Percentiles rank a stretch among this genome's conserved stretches.
phyloP scores from a whole-genome alignment of 2,113 vertebrate species.

The Seriola aureovittata region DNA sequence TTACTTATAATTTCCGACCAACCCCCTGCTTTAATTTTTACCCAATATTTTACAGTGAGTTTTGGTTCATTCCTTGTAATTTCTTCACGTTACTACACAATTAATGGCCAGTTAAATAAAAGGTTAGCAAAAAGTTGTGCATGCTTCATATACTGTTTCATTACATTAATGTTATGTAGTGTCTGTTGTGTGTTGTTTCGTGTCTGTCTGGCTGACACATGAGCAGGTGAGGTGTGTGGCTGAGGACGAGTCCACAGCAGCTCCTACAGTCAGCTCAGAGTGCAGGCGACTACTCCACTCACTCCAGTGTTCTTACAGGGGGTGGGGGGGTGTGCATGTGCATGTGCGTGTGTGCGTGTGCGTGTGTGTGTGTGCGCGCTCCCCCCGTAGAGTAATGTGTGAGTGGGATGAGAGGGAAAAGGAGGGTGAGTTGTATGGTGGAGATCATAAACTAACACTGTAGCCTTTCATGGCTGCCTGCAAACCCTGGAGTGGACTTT shows the following conservation, averaged over 20 bases:
- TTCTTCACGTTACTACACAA: too few relatives aligned
- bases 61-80: too few relatives aligned
- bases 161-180: too few relatives aligned
- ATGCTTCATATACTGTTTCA: background rate
- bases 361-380: conserved; percentile 6
- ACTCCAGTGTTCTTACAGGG: conserved; percentile 44
- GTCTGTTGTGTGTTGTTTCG: background rate
- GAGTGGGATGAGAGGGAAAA: conserved; percentile 50
- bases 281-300: conserved; percentile 17
- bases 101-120: too few relatives aligned
- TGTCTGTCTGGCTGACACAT: background rate
- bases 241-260: background rate
- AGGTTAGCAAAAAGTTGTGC: background rate
- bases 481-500: conserved; percentile 74
- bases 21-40: too few relatives aligned
- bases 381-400: conserved; percentile 24
- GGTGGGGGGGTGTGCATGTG: conserved; percentile 8
- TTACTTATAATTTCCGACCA: too few relatives aligned
- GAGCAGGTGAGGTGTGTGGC: conserved; percentile 20
- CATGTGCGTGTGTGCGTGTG: conserved; percentile 1
- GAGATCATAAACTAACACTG: conserved; percentile 76
- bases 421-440: conserved; percentile 61
- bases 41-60: too few relatives aligned
- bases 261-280: conserved; percentile 39
- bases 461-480: conserved; percentile 51